phyloP scores from a whole-genome alignment of 2,113 vertebrate genomes.

The Varanus salvator region DNA sequence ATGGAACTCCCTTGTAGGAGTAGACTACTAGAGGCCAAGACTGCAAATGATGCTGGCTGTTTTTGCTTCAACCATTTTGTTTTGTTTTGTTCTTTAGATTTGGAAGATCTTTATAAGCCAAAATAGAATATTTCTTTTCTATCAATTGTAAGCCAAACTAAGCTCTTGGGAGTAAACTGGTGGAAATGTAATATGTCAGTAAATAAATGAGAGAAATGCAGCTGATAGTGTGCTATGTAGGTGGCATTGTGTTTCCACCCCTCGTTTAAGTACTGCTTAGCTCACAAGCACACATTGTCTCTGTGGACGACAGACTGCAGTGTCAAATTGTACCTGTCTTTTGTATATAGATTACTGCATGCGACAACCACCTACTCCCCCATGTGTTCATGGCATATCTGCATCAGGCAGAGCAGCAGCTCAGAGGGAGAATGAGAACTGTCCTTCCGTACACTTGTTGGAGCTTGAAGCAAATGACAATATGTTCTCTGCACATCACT shows the following conservation, averaged over 20 bases:
- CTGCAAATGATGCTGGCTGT: neutral
- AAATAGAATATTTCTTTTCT: neutral
- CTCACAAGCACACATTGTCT: neutral
- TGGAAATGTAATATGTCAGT: neutral
- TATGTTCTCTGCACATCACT: conserved; percentile 24
- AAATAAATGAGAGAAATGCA: conserved; percentile 36
- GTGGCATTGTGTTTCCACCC: conserved; percentile 33
- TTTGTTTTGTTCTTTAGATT: neutral
- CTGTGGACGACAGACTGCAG: neutral
- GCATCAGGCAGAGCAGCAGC: conserved; percentile 1
- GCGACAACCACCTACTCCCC: conserved; percentile 7
- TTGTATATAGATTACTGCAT: conserved; percentile 8
- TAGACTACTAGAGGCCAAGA: neutral
- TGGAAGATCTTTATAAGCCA: neutral
- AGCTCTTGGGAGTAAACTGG: neutral
- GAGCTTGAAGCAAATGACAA: conserved; percentile 5
- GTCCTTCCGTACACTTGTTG: neutral
- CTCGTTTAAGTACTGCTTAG: conserved; percentile 24
- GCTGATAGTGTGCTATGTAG: neutral
- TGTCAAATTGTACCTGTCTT: conserved; percentile 35
- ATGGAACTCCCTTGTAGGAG: neutral
- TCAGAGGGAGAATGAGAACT: neutral
- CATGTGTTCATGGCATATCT: conserved; percentile 17
- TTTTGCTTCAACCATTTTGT: no score
- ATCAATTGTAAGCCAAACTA: neutral